These are phyloP conservation scores for Cataglyphis cursor DNA, from an alignment of 2,888 invertebrate species.

Conservation along the genomic window DNA sequence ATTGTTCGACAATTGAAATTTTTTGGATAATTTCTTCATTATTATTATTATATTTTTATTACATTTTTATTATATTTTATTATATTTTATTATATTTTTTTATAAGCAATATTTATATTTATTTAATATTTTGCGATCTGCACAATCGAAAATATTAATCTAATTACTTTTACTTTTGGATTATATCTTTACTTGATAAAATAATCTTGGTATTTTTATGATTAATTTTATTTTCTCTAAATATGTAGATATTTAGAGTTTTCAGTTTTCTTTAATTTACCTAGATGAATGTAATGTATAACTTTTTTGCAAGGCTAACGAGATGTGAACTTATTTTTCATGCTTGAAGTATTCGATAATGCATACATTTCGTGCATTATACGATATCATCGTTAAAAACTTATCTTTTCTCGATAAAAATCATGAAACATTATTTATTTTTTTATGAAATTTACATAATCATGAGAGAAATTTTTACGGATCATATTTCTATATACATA, in stretches of 20 bases:
- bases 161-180: background rate
- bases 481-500: background rate
- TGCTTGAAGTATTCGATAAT: constrained; percentile 39
- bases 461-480: background rate
- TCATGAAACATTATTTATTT: background rate
- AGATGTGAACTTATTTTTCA: constrained; percentile 43
- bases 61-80: too few relatives aligned
- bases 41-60: background rate
- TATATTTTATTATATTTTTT: too few relatives aligned
- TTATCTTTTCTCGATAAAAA: constrained; percentile 11
- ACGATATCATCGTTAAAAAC: constrained; percentile 1
- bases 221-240: constrained; percentile 4
- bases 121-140: background rate
- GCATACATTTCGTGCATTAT: constrained; percentile 7
- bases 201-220: constrained; percentile 3
- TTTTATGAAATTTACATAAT: background rate
- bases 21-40: background rate
- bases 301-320: constrained; percentile 21
- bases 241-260: too few relatives aligned
- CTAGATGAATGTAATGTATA: constrained; percentile 13
- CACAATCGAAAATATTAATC: background rate
- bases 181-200: background rate
- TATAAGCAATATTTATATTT: too few relatives aligned
- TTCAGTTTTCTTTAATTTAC: constrained; percentile 13
- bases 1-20: background rate